Conservation (phyloP, 2,797 vertebrate genomes). For the Streptopelia turtur region DNA sequence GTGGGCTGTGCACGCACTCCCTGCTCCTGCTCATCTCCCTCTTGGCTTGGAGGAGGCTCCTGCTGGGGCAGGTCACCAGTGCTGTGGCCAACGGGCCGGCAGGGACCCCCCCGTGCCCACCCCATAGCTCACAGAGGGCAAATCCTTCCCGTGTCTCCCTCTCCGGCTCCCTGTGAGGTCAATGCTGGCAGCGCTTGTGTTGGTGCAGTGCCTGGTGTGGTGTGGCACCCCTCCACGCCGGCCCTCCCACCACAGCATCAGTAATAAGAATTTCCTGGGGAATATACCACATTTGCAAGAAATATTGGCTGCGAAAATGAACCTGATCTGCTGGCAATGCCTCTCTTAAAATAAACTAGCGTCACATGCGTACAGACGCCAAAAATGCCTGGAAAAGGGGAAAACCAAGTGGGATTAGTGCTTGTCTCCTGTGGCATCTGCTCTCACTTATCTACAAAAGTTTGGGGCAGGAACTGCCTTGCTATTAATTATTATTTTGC, state of each 20-base stretch:
- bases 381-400: slow-evolving; percentile 20
- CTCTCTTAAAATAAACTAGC: background rate
- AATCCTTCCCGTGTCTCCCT: accelerated
- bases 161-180: background rate
- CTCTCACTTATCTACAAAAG: slow-evolving; percentile 30
- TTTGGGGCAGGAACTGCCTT: slow-evolving; percentile 21
- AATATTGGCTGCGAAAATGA: background rate
- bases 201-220: background rate
- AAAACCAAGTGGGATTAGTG: background rate
- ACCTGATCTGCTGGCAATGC: background rate
- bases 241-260: background rate
- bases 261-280: slow-evolving; percentile 1
- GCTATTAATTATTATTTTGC: slow-evolving; percentile 50
- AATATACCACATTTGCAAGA: slow-evolving; percentile 45
- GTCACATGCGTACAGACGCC: accelerated
- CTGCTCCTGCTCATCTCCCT: background rate
- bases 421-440: slow-evolving; percentile 18
- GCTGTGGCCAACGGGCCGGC: background rate
- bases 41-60: background rate
- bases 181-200: background rate
- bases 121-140: background rate
- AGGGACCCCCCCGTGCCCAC: background rate
- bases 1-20: accelerated
- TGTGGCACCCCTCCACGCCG: accelerated
- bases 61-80: too few relatives aligned